Conservation (phyloP, 2,797 vertebrate genomes). For the Pangasius mekongensis region DNA sequence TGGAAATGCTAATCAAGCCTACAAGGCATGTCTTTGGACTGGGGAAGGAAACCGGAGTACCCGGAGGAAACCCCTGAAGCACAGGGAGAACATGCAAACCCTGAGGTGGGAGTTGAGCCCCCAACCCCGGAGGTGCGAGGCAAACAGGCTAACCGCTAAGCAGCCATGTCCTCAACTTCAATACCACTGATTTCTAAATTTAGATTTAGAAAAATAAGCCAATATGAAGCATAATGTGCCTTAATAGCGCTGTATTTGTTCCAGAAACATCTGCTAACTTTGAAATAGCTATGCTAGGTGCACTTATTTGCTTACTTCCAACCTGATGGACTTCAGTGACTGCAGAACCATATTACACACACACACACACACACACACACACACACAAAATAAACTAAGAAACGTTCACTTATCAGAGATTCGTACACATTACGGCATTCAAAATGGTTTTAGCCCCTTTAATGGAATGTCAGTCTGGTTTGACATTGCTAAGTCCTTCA, state of each 20-base stretch:
- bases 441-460: not conserved
- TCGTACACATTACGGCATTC: not conserved
- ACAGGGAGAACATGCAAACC: too few species aligned
- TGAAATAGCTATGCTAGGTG: not conserved
- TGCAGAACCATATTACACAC: not conserved
- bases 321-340: not conserved
- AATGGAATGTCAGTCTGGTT: not conserved
- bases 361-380: not conserved
- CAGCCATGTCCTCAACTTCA: too few species aligned
- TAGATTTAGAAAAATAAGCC: not conserved
- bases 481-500: slow-evolving; percentile 12
- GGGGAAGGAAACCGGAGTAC: too few species aligned
- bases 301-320: not conserved
- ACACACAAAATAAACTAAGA: not conserved
- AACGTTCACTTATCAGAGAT: not conserved
- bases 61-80: too few species aligned
- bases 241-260: not conserved
- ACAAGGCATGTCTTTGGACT: too few species aligned
- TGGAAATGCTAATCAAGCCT: too few species aligned
- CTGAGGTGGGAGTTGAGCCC: too few species aligned
- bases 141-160: too few species aligned
- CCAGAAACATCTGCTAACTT: not conserved
- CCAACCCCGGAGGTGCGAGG: too few species aligned
- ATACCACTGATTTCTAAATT: not conserved
- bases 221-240: not conserved